Base-by-base conservation (phyloP, 2,113 vertebrate genomes). In the Chloroceryle aenea region DNA sequence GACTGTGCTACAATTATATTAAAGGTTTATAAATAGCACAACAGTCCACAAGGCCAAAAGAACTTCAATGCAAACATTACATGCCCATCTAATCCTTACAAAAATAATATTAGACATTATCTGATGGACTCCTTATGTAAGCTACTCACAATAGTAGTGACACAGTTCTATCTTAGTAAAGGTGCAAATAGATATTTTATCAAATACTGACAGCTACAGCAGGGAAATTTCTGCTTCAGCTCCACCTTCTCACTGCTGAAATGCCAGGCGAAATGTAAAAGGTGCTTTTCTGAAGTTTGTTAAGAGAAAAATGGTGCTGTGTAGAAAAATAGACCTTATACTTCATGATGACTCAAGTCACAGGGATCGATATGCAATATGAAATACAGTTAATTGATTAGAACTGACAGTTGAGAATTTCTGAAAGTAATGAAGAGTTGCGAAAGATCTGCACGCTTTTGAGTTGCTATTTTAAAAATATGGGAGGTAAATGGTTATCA, bases 11-110 rank as follows among this genome's bases (percentile, higher is more conserved):
- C 43, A 76, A 72, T 87, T 85, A 72, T 56, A 50, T 40, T 56
- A 88, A 63, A 89, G 4, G 14, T 42, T 91, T 88, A 96, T 91
- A 90, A 94, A 88, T 82, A 92, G 82, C n/a, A 87, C n/a, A 80
- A 52, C 30, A 55, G 56, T 26, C 34, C 79, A 75, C 62, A 90
- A 95, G 45, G 79, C 52, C 81, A 94, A 89, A 50, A 56, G 27
- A 66, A 43, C 27, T 87, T 55, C 22, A 61, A 42, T n/a, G 52
- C 36, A 92, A 93, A 76, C 36, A 63, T 42, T 50, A 85, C 42
- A 71, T 47, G 34, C 48, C 42, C 26, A 19, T 22, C 74, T 88
- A 94, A 95, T 77, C 26, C 40, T 63, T 76, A 64, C 27, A 85
- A 55, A 62, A 73, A 18, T 14, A 18, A 52, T 52, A 96, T 85